Percentiles rank a stretch among this genome's conserved stretches.
These are phyloP conservation scores for Meiosimyza platycephala DNA, from an alignment of 2,888 invertebrate species.

Conservation along the genomic window DNA sequence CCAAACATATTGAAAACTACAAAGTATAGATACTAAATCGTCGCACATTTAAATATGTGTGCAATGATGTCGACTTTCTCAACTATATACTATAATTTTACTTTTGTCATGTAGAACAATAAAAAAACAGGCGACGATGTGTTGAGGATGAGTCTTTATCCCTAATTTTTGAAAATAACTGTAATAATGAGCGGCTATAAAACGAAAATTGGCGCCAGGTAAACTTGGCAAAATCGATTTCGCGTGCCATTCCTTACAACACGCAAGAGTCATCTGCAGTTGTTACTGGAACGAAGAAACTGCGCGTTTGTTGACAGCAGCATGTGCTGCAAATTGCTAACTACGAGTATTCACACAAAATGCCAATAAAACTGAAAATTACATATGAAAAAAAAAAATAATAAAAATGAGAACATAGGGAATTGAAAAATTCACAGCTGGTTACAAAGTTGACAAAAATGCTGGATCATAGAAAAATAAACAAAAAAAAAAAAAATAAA, in stretches of 20 bases:
- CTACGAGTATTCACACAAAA: slow-evolving; percentile 7
- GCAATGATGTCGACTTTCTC: too few species aligned
- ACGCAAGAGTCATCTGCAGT: slow-evolving; percentile 7
- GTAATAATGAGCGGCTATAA: too few species aligned
- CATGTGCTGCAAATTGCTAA: slow-evolving; percentile 23
- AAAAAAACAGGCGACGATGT: neutral
- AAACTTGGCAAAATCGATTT: neutral
- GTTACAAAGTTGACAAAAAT: too few species aligned
- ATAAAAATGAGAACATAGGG: neutral
- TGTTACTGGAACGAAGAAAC: neutral
- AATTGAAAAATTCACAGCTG: neutral
- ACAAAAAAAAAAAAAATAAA: too few species aligned
- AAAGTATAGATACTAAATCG: too few species aligned
- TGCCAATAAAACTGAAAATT: slow-evolving; percentile 23
- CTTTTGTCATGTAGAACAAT: neutral
- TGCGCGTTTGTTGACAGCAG: slow-evolving; percentile 1
- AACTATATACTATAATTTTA: too few species aligned
- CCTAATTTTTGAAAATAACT: too few species aligned
- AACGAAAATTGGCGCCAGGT: slow-evolving; percentile 15
- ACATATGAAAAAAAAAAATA: too few species aligned
- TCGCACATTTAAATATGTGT: too few species aligned
- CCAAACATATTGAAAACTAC: too few species aligned
- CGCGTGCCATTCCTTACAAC: neutral
- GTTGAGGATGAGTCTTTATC: too few species aligned
- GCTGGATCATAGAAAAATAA: too few species aligned